Base-by-base conservation (phyloP, 1,140 invertebrate genomes). In the Hypothenemus hampei region DNA sequence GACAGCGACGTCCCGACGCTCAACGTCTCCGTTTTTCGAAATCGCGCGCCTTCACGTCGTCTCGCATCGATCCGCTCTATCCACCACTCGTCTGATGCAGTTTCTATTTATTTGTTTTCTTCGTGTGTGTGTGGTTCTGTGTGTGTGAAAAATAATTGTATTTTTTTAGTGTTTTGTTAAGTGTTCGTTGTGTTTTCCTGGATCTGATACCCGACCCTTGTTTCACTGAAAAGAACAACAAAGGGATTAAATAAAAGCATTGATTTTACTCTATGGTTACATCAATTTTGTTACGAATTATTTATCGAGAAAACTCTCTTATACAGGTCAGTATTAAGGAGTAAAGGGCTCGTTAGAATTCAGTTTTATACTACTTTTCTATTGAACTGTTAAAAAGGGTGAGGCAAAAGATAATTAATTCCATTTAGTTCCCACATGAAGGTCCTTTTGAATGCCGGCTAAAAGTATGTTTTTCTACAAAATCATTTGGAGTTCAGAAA, bases 1-100 rank as follows among this genome's bases (percentile, higher is more conserved):
- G 45, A 48, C 45, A 48, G 18, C 45, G 45, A 21, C 45, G 45
- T 48, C 45, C 31, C 31, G 45, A 48, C 45, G 45, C 45, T 48
- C 45, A 31, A 48, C 45, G 45, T 48, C 45, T 36, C 45, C 16
- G 40, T 7, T 10, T 11, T 10, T 10, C 11, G 11, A 29, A 23
- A 35, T 35, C 31, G 29, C 29, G 29, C 29, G 29, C 21, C 8
- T n/a, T n/a, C n/a, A n/a, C n/a, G n/a, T 48, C 45, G 22, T 45
- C 24, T 24, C 43, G 43, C 22, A 48, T 48, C 45, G 45, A 48
- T 48, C 45, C 45, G 31, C 45, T 15, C 19, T 11, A 37, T 16
- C n/a, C 7, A 37, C 35, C 18, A 15, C 35, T 11, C 26, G n/a
- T 29, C n/a, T n/a, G 16, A 13, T 37, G 36, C 36, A 37, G 7